These are phyloP conservation scores for Neoniphon sammara DNA, from an alignment of 2,797 vertebrate genomes.

Conservation along the genomic window DNA sequence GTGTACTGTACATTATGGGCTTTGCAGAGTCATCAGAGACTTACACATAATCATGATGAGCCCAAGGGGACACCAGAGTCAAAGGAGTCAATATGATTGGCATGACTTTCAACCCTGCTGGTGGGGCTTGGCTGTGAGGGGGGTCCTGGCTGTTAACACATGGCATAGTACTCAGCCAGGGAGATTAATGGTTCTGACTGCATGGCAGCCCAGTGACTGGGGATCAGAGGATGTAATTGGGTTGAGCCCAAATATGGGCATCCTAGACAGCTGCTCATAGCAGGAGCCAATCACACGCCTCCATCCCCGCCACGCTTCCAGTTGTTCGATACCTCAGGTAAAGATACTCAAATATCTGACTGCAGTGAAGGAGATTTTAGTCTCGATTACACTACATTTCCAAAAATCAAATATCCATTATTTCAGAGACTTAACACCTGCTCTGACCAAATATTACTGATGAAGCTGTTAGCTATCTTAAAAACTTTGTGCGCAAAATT, in stretches of 20 bases:
- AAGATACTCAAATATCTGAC: slow-evolving; percentile 61
- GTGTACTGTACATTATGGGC: slow-evolving; percentile 42
- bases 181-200: slow-evolving; percentile 88
- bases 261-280: slow-evolving; percentile 86
- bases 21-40: slow-evolving; percentile 58
- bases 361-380: slow-evolving; percentile 45
- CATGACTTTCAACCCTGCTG: slow-evolving; percentile 80
- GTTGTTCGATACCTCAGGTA: slow-evolving; percentile 76
- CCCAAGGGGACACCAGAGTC: slow-evolving; percentile 67
- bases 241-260: slow-evolving; percentile 83
- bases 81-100: slow-evolving; percentile 81
- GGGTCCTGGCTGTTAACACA: slow-evolving; percentile 82
- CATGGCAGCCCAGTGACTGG: slow-evolving; percentile 80
- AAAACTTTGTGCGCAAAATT: neutral
- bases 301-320: slow-evolving; percentile 79
- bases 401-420: slow-evolving; percentile 40
- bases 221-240: slow-evolving; percentile 87
- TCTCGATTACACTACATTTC: slow-evolving; percentile 45
- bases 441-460: neutral
- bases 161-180: slow-evolving; percentile 80
- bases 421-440: slow-evolving; percentile 18
- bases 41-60: slow-evolving; percentile 52
- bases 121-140: slow-evolving; percentile 70
- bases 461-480: neutral
- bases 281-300: slow-evolving; percentile 83